Conservation (phyloP, 1,140 invertebrate species). For the Megathymus violae region DNA sequence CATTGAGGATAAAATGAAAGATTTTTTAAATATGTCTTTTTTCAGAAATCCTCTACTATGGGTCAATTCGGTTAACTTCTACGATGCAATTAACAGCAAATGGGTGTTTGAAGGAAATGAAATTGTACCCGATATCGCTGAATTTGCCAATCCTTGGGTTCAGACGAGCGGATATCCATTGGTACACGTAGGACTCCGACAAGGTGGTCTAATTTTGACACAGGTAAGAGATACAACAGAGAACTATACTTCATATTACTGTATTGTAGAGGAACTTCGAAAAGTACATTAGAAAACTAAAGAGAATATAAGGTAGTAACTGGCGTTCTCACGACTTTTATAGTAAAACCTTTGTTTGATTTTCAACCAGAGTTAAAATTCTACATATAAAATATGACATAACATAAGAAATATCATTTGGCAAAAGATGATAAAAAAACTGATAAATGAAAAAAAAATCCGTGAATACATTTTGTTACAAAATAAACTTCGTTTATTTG, state of each 20-base stretch:
- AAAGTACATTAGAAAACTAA: no score
- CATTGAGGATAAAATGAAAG: no score
- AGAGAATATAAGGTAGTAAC: no score
- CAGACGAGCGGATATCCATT: constrained; percentile 86
- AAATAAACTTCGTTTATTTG: no score
- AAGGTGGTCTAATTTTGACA: constrained; percentile 56
- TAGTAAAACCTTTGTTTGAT: no score
- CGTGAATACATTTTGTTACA: no score
- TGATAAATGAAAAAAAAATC: no score
- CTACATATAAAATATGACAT: no score
- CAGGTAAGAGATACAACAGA: constrained; percentile 47
- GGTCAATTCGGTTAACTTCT: constrained; percentile 53
- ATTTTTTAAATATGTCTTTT: background rate
- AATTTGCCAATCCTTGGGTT: constrained; percentile 86
- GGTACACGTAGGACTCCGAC: constrained; percentile 63
- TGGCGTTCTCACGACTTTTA: no score
- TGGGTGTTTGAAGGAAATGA: constrained; percentile 36
- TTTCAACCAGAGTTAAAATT: no score
- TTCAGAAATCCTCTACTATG: constrained; percentile 49
- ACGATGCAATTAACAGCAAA: constrained; percentile 53
- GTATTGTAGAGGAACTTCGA: background rate
- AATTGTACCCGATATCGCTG: constrained; percentile 62
- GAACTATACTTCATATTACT: background rate
- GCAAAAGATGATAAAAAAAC: no score
- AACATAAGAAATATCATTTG: no score